Conservation (phyloP, 2,113 vertebrate genomes). For the Xenus cinereus region DNA sequence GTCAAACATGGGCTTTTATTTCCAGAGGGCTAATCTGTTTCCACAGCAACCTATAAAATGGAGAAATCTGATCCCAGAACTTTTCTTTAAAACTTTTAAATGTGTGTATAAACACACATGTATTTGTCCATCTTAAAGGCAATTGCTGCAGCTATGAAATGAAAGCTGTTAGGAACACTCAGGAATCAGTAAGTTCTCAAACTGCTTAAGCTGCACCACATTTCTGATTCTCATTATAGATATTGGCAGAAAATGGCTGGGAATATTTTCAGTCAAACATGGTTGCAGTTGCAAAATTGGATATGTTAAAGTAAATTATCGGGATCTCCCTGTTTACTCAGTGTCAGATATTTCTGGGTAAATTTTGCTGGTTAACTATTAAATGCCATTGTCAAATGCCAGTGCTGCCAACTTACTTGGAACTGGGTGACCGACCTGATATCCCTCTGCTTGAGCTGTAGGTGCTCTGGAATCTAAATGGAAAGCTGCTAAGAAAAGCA, state of each 20-base stretch:
- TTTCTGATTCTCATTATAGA: conserved; percentile 28
- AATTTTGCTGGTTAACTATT: not conserved
- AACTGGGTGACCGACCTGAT: not conserved
- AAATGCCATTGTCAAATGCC: not conserved
- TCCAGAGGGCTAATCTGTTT: conserved; percentile 71
- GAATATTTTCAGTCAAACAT: not conserved
- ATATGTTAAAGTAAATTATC: not conserved
- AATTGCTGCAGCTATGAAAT: not conserved
- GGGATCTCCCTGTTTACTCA: not conserved
- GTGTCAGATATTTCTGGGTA: not conserved
- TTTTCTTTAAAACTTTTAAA: conserved; percentile 57
- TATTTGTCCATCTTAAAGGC: conserved; percentile 24
- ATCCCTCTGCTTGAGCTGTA: not conserved
- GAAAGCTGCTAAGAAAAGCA: not conserved
- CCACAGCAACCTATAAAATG: conserved; percentile 73
- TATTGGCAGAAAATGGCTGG: conserved; percentile 13
- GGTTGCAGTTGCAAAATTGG: not conserved
- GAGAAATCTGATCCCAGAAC: conserved; percentile 72
- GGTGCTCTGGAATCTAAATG: not conserved
- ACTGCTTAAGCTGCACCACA: not conserved
- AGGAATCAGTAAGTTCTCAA: conserved; percentile 16
- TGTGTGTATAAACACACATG: conserved; percentile 11
- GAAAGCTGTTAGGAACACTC: not conserved
- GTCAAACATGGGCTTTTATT: conserved; percentile 60
- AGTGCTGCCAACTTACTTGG: not conserved